These are phyloP conservation scores for Halcyon smyrnensis DNA, from an alignment of 2,797 vertebrate species.

Conservation along the genomic window DNA sequence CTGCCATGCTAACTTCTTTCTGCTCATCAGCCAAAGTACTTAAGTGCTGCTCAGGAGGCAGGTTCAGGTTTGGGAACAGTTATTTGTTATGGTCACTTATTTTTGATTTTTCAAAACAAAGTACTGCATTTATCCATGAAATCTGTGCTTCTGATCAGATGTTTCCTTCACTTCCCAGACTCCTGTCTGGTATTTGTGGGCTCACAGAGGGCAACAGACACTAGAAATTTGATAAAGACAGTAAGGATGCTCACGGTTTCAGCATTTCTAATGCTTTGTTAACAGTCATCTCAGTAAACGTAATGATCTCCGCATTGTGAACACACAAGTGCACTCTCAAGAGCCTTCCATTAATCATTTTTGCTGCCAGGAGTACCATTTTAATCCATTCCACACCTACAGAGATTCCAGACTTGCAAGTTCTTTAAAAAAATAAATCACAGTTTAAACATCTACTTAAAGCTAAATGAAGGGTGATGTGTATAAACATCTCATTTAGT, in stretches of 20 bases:
- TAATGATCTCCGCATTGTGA: neutral
- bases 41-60: neutral
- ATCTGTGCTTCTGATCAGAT: neutral
- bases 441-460: constrained; percentile 33
- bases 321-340: neutral
- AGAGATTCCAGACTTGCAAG: constrained; percentile 18
- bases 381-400: constrained; percentile 1
- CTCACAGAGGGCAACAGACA: neutral
- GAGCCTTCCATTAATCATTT: constrained; percentile 34
- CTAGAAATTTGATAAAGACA: neutral
- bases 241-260: neutral
- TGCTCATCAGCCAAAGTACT: neutral
- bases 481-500: constrained; percentile 44
- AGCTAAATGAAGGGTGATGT: constrained; percentile 27
- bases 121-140: neutral
- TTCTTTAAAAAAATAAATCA: constrained; percentile 8
- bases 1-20: neutral
- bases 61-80: neutral
- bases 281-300: constrained; percentile 17
- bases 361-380: neutral
- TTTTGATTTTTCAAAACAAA: neutral
- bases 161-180: neutral
- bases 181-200: neutral
- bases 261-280: neutral
- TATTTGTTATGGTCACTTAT: neutral